phyloP scores from a whole-genome alignment of 2,797 vertebrate genomes.

The Falco columbarius region DNA sequence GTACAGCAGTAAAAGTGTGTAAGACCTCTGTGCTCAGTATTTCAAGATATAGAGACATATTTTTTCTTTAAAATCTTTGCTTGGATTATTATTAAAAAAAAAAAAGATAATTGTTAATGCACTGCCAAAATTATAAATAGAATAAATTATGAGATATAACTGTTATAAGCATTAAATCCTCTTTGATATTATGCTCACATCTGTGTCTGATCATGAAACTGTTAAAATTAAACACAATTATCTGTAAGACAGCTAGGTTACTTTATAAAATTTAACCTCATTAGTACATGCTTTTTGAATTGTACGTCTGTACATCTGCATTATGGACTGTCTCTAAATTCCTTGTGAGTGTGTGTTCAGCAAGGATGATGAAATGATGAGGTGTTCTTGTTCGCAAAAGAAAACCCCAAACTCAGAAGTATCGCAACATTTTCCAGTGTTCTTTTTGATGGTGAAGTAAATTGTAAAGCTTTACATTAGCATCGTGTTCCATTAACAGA shows the following conservation, averaged over 20 bases:
- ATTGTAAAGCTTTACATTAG: neutral
- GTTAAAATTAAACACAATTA: slow-evolving; percentile 68
- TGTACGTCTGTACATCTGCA: neutral
- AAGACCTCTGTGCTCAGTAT: neutral
- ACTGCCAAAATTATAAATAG: slow-evolving; percentile 19
- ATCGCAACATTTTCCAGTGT: neutral
- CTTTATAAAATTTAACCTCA: slow-evolving; percentile 52
- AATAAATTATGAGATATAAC: slow-evolving; percentile 15
- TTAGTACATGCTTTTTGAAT: slow-evolving; percentile 15
- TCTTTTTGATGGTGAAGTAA: neutral
- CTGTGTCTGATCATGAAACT: slow-evolving; percentile 70
- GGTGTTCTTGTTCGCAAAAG: slow-evolving; percentile 10
- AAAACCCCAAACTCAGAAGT: neutral
- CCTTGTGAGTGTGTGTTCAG: slow-evolving; percentile 21
- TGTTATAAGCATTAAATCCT: slow-evolving; percentile 23
- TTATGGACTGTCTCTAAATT: slow-evolving; percentile 63
- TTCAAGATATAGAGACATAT: neutral
- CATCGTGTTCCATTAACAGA: neutral
- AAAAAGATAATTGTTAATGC: neutral
- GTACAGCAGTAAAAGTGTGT: neutral
- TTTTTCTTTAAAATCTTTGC: neutral
- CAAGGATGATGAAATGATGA: slow-evolving; percentile 30
- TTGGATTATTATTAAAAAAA: neutral
- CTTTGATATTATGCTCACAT: slow-evolving; percentile 75
- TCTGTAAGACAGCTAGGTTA: slow-evolving; percentile 29